Percentiles rank a stretch among this genome's conserved stretches.
Evolutionary conservation across 2,888 invertebrate species (phyloP).

Genomic region (Spisula subtruncata): DNA sequence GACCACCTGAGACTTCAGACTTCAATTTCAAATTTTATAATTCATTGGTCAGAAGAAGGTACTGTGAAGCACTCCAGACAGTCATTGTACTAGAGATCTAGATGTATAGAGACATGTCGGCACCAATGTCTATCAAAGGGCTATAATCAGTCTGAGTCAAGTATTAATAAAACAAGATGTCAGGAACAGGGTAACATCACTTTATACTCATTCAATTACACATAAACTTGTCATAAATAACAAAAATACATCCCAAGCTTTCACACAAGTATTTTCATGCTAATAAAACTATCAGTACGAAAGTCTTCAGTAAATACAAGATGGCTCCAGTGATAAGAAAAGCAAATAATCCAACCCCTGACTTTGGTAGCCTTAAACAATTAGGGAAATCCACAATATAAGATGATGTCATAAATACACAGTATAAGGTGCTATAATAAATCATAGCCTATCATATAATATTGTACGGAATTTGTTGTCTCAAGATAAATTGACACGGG

Average conservation of each 20-base stretch:
- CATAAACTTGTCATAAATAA: conserved; percentile 40
- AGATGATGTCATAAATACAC: not conserved
- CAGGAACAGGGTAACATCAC: not conserved
- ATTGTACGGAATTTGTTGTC: not conserved
- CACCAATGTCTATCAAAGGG: not conserved
- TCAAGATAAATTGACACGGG: conserved; percentile 36
- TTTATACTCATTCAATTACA: conserved; percentile 47
- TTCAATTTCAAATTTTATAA: not conserved
- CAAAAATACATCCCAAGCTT: conserved; percentile 28
- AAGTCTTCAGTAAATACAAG: conserved; percentile 34
- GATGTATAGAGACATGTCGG: conserved; percentile 3
- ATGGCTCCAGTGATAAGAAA: conserved; percentile 34
- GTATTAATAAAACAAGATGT: conserved; percentile 39
- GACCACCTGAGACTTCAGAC: too few species aligned
- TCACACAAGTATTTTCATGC: conserved; percentile 12
- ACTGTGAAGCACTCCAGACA: not conserved
- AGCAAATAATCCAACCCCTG: conserved; percentile 18
- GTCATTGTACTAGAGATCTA: not conserved
- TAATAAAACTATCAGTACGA: conserved; percentile 24
- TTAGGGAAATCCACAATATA: not conserved
- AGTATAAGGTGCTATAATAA: not conserved
- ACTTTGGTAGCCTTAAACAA: conserved; percentile 30
- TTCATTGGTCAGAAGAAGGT: not conserved
- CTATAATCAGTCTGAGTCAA: conserved; percentile 16
- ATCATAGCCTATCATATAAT: not conserved